Conservation (phyloP, 2,888 invertebrate genomes). For the Heliconius cydno region DNA sequence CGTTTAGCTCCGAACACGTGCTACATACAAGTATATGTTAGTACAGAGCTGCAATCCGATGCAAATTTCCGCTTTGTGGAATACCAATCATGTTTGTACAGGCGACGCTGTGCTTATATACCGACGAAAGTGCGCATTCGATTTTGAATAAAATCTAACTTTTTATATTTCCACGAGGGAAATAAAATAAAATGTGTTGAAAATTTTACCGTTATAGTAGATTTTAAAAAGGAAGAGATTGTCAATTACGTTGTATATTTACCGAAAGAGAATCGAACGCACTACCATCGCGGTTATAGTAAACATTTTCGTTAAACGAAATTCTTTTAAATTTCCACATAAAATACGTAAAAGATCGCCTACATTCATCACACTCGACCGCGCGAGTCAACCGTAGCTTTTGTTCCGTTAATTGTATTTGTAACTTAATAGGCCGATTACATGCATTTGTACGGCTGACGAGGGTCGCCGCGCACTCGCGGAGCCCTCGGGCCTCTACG, state of each 20-base stretch:
- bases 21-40: not conserved
- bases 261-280: too few relatives aligned
- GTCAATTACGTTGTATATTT: not conserved
- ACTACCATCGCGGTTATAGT: not conserved
- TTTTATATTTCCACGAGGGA: not conserved
- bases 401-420: slow-evolving; percentile 61
- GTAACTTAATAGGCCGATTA: slow-evolving; percentile 65
- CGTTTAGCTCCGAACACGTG: not conserved
- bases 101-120: slow-evolving; percentile 33
- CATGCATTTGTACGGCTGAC: slow-evolving; percentile 57
- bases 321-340: not conserved
- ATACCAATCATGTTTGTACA: slow-evolving; percentile 44
- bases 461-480: slow-evolving; percentile 46
- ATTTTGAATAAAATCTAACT: not conserved
- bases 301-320: not conserved
- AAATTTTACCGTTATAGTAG: too few relatives aligned
- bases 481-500: slow-evolving; percentile 42
- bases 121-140: not conserved
- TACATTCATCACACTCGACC: slow-evolving; percentile 28
- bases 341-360: slow-evolving; percentile 1
- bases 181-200: not conserved
- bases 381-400: slow-evolving; percentile 30
- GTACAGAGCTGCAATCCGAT: slow-evolving; percentile 28
- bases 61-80: slow-evolving; percentile 44
- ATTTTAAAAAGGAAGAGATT: not conserved